Evolutionary conservation across 2,113 vertebrate genomes (phyloP), one percentile per base, ranked within the genome.

Genomic region (Pimephales promelas): DNA sequence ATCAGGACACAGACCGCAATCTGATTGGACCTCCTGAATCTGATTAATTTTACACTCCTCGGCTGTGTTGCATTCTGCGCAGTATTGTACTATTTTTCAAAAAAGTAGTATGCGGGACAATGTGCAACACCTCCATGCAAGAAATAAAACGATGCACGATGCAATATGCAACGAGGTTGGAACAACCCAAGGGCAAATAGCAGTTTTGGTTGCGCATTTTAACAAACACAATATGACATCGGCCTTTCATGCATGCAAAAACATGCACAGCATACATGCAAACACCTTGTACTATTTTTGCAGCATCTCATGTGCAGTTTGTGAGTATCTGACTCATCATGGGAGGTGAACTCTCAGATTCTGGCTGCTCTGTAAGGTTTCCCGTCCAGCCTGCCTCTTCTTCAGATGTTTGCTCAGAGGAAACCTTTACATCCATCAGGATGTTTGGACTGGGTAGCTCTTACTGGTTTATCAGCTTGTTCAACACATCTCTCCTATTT

Each of bases 401-500:
- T 77, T 77, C 34, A 77, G 74, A 77, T 77, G 74, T 77, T 5
- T 10, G 74, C 49, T 76, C 73, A 56, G 73, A 75, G 73, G 49
- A 72, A 56, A 56, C 26, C 74, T 77, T 77, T 77, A 54, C 57
- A 77, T 77, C 74, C 40, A 77, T 77, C 74, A 57, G 74, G 22
- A 52, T 76, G 74, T 76, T 76, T 76, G 52, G 74, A 76, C 74
- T 40, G 28, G 74, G 57, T 14, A 49, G 31, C 73, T 76, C 73
- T 76, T 28, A 28, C 16, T 68, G 79, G 36, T 57, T 74, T 83
- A 83, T 83, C 71, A 54, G 11, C 31, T 57, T 77, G 28, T 57
- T n/a, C 31, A 40, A 77, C 74, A 77, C 52, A 77, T 36, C 68
- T 82, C 81, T 34, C 52, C 68, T 31, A 73, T 45, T 26, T 72